Percentiles rank a stretch among this genome's conserved stretches.
phyloP scores from a whole-genome alignment of 23 tunicate species.

The Pegea sp. region DNA sequence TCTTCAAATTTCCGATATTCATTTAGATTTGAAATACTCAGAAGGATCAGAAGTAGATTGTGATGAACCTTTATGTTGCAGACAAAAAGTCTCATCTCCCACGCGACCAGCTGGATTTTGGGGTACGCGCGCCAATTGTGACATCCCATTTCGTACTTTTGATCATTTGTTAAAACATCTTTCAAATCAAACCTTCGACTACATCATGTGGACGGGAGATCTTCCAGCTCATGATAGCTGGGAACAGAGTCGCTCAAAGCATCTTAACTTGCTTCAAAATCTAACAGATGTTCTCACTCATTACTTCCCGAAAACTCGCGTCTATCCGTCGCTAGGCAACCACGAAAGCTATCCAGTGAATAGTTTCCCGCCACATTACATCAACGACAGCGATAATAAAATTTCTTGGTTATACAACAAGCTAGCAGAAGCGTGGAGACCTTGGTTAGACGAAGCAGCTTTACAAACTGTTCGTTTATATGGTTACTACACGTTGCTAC shows the following conservation, averaged over 20 bases:
- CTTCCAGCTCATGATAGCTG: slow-evolving; percentile 85
- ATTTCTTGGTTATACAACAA: slow-evolving; percentile 58
- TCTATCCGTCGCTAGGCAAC: slow-evolving; percentile 83
- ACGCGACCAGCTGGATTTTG: slow-evolving; percentile 37
- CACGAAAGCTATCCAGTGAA: slow-evolving; percentile 93
- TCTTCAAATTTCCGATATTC: slow-evolving; percentile 77
- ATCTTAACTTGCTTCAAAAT: slow-evolving; percentile 17
- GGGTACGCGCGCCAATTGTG: slow-evolving; percentile 71
- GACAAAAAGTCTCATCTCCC: slow-evolving; percentile 2
- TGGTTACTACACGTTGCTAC: slow-evolving; percentile 55
- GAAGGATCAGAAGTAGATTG: slow-evolving; percentile 38
- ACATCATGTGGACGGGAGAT: slow-evolving; percentile 95
- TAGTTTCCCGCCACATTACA: slow-evolving; percentile 69
- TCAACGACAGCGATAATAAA: slow-evolving; percentile 12
- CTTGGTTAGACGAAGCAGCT: slow-evolving; percentile 60
- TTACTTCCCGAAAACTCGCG: slow-evolving; percentile 51
- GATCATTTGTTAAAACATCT: slow-evolving; percentile 26
- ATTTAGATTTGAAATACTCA: slow-evolving; percentile 42
- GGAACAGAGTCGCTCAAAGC: slow-evolving; percentile 27
- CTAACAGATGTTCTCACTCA: slow-evolving; percentile 22
- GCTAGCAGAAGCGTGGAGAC: slow-evolving; percentile 56
- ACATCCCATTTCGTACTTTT: slow-evolving; percentile 62
- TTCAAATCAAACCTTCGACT: slow-evolving; percentile 42
- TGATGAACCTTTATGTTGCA: slow-evolving; percentile 75
- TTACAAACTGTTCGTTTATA: slow-evolving; percentile 29